Base-by-base conservation (phyloP, 2,888 invertebrate species). In the Timema cristinae region DNA sequence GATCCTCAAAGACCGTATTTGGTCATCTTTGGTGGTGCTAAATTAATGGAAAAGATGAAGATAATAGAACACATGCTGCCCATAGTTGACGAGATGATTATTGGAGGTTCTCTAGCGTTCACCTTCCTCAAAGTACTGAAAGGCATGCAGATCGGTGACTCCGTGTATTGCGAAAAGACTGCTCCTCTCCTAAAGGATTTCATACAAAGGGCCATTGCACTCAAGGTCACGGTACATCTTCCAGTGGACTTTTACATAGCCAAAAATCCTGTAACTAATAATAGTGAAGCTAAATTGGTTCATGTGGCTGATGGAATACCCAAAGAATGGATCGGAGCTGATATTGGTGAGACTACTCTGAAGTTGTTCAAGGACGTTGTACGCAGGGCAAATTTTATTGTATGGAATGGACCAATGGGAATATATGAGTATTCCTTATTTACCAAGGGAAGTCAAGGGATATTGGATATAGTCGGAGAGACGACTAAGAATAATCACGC, bases 321-420 rank as follows among this genome's bases (percentile, higher is more conserved):
- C 32, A 94, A 93, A 75, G 97, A 94, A 67, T 92, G 91, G 87
- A 91, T 98, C 93, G 98, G 98, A 71, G 87, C 99, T 71, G 98
- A 99, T 82, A 88, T 95, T 76, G 99, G 99, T 59, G 94, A 94
- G 66, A 92, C 95, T 81, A 90, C 94, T 0, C 86, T 88, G 72
- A 91, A 90, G 78, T 80, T 90, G 0, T 98, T 99, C 78, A 77
- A 79, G 77, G 93, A 90, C 67, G 94, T 94, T 13, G 90, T 99
- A 77, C 86, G 88, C 0, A 87, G 93, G 75, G 94, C 98, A 48
- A 98, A 98, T 85, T 92, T 96, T 7, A 95, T 99, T 80, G 97
- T 99, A 2, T 99, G 99, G 99, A 99, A 99, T 83, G 99, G 98
- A 93, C 99, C 99, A 0, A 92, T 95, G 71, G 99, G 99, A 71